Conservation (phyloP, 2,797 vertebrate species). For the Salmo trutta region DNA sequence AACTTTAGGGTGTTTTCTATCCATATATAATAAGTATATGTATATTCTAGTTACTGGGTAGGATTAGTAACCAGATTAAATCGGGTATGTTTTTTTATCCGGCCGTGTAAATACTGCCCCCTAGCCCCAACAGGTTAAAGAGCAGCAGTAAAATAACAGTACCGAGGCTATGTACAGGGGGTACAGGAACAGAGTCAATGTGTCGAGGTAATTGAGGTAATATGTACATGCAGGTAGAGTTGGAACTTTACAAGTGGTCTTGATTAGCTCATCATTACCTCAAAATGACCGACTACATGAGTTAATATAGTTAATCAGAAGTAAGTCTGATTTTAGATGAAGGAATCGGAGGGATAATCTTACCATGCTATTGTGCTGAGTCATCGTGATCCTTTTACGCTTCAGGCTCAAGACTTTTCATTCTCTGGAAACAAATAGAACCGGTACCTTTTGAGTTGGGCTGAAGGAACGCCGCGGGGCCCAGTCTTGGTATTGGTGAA, state of each 20-base stretch:
- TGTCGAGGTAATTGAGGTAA: too few species aligned
- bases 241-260: not conserved
- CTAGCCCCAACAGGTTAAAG: too few species aligned
- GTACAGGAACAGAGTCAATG: too few species aligned
- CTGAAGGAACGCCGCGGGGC: slow-evolving; percentile 8
- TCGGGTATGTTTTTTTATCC: too few species aligned
- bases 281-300: not conserved
- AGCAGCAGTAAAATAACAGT: too few species aligned
- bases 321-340: slow-evolving; percentile 23
- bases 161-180: too few species aligned
- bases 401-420: slow-evolving; percentile 6
- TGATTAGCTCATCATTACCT: not conserved
- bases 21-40: too few species aligned
- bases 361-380: slow-evolving; percentile 11
- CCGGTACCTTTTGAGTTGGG: slow-evolving; percentile 15
- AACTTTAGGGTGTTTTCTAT: too few species aligned
- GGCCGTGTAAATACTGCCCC: too few species aligned
- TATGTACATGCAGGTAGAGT: too few species aligned
- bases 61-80: too few species aligned
- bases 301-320: not conserved
- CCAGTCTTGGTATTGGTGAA: slow-evolving; percentile 22
- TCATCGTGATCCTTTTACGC: slow-evolving; percentile 21
- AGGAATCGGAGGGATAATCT: slow-evolving; percentile 25
- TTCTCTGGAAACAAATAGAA: slow-evolving; percentile 24
- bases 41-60: too few species aligned